phyloP scores from a whole-genome alignment of 2,113 vertebrate species.

The Podarcis raffonei region DNA sequence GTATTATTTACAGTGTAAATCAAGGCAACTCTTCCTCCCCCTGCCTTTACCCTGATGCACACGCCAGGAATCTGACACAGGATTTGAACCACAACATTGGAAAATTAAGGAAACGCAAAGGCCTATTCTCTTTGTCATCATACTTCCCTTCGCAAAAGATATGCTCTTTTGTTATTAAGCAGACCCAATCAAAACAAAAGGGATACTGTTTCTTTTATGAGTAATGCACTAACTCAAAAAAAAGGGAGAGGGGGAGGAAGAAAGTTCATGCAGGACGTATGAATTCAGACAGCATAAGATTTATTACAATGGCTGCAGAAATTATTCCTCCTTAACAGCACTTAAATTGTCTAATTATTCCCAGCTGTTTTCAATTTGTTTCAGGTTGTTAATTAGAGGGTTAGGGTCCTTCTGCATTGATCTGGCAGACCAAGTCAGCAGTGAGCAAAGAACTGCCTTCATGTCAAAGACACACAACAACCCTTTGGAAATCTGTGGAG shows the following conservation, averaged over 20 bases:
- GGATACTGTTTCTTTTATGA: conserved; percentile 93
- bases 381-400: conserved; percentile 87
- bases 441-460: conserved; percentile 76
- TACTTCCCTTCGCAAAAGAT: conserved; percentile 62
- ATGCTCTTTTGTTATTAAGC: conserved; percentile 90
- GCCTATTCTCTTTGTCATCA: conserved; percentile 69
- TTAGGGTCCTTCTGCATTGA: conserved; percentile 78
- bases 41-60: conserved; percentile 2
- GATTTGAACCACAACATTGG: conserved; percentile 44
- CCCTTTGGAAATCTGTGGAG: conserved; percentile 70
- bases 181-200: conserved; percentile 91
- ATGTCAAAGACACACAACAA: conserved; percentile 41
- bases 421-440: conserved; percentile 72
- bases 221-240: conserved; percentile 89
- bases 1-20: conserved; percentile 53
- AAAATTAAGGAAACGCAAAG: conserved; percentile 59
- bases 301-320: conserved; percentile 95
- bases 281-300: conserved; percentile 94
- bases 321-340: conserved; percentile 95
- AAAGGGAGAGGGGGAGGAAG: conserved; percentile 14
- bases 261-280: conserved; percentile 86
- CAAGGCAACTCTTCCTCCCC: conserved; percentile 11
- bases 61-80: conserved; percentile 53
- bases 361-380: conserved; percentile 94
- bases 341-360: conserved; percentile 99